Percentiles rank a stretch among this genome's conserved stretches.
These are phyloP conservation scores for Tineola bisselliella DNA, from an alignment of 2,888 invertebrate species.

Conservation along the genomic window DNA sequence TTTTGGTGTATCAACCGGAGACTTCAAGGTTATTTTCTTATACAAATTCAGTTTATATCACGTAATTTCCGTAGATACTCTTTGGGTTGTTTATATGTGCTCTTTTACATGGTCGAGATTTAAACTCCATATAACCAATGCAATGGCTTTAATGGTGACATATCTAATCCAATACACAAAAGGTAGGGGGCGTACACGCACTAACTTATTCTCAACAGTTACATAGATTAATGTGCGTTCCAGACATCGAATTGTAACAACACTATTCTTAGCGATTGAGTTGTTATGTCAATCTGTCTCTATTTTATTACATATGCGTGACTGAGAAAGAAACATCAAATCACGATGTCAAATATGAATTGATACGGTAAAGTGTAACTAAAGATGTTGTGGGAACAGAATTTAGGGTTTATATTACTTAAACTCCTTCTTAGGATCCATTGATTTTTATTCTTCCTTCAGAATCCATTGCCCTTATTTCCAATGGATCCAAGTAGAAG, in stretches of 20 bases:
- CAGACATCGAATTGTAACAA: background rate
- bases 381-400: conserved; percentile 4
- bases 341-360: conserved; percentile 6
- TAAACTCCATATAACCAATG: background rate
- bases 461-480: too few species aligned
- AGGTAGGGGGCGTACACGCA: conserved; percentile 7
- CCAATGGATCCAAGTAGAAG: too few species aligned
- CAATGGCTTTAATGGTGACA: background rate
- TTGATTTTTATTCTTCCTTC: too few species aligned
- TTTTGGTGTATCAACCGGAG: too few species aligned
- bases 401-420: background rate
- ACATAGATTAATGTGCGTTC: conserved; percentile 52
- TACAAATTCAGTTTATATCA: too few species aligned
- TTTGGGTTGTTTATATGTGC: too few species aligned
- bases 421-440: too few species aligned
- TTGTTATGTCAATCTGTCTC: background rate
- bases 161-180: background rate
- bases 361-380: conserved; percentile 4
- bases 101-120: too few species aligned
- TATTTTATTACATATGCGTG: background rate
- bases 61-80: too few species aligned
- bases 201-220: conserved; percentile 27
- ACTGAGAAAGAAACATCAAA: background rate
- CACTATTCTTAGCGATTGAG: conserved; percentile 5
- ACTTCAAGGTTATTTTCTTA: too few species aligned